A percentile compares a stretch with the other conserved stretches of the same genome.
Conservation (phyloP, 2,113 vertebrate species). For the Solea senegalensis region DNA sequence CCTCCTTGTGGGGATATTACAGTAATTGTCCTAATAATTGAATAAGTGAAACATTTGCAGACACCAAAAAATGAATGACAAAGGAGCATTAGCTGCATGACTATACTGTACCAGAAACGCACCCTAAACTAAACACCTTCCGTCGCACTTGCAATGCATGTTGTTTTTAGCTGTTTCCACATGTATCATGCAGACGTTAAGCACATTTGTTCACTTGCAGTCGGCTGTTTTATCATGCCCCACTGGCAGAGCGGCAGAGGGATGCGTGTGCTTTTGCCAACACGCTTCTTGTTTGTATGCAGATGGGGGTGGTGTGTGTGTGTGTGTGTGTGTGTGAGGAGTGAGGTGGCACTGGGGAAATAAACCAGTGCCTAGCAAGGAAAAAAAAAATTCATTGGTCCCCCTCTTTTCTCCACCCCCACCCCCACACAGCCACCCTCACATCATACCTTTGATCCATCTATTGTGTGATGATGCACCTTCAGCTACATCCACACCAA, state of each 20-base stretch:
- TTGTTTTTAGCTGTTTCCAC: background rate
- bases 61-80: background rate
- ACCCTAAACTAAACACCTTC: background rate
- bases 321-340: conserved; percentile 26
- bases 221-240: conserved; percentile 57
- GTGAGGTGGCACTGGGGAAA: conserved; percentile 64
- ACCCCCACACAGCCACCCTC: conserved; percentile 60
- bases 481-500: conserved; percentile 51
- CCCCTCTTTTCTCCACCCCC: conserved; percentile 47
- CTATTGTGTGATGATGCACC: conserved; percentile 68
- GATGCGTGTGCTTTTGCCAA: conserved; percentile 12
- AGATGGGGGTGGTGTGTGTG: conserved; percentile 41
- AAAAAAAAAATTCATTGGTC: conserved; percentile 47
- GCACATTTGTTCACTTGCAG: conserved; percentile 36
- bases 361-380: conserved; percentile 66
- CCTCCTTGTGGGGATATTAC: too few species aligned
- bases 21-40: too few species aligned
- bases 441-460: conserved; percentile 70
- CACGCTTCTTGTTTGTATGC: conserved; percentile 67
- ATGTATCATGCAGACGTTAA: conserved; percentile 7
- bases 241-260: conserved; percentile 36
- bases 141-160: background rate
- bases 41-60: background rate
- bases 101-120: too few species aligned
- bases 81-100: background rate